Base-by-base conservation (phyloP, 92 coral and sea anemone genomes). In the Phenganax stokvisi region DNA sequence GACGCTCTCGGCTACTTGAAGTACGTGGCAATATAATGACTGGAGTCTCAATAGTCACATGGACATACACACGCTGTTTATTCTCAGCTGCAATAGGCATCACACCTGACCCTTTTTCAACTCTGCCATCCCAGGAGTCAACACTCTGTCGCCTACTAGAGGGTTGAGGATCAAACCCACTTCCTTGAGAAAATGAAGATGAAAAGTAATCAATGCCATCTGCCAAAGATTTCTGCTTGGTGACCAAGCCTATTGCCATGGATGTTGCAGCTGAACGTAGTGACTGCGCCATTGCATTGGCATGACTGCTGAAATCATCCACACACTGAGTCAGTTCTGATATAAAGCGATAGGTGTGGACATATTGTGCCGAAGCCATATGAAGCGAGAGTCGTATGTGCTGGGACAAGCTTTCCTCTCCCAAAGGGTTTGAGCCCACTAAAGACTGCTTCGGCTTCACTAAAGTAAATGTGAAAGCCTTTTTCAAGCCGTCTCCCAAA, bases 231-330 rank as follows among this genome's bases (percentile, higher is more conserved):
- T 91, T 89, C 72, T 89, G 91, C 87, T 96, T 96, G 78, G 97
- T 96, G 13, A 96, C 99, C 79, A 96, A 92, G 30, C 97, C 97
- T 89, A 96, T 89, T 53, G 99, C 99, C 55, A 96, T 97, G 87
- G 83, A 87, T 30, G 97, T 89, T 8, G 99, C 99, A 57, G 97
- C 99, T 76, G 91, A 92, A 12, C 97, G 91, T 25, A 96, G 81
- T 56, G 90, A 92, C 55, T 96, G 97, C 10, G 97, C 99, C 61
- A 96, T 84, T 64, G 88, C 91, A 73, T 89, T 84, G 9, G 99
- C 99, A 65, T 94, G 89, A 10, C 88, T 90, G 54, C 92, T 93
- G 66, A 89, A 96, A 86, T 96, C 99, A 55, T 97, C 97, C 44
- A 87, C 92, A 61, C 97, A 96, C 25, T 88, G 88, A 74, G 86